Base-by-base conservation (phyloP, 35 echinoderm and acorn worm genomes). In the Diadema setosum region DNA sequence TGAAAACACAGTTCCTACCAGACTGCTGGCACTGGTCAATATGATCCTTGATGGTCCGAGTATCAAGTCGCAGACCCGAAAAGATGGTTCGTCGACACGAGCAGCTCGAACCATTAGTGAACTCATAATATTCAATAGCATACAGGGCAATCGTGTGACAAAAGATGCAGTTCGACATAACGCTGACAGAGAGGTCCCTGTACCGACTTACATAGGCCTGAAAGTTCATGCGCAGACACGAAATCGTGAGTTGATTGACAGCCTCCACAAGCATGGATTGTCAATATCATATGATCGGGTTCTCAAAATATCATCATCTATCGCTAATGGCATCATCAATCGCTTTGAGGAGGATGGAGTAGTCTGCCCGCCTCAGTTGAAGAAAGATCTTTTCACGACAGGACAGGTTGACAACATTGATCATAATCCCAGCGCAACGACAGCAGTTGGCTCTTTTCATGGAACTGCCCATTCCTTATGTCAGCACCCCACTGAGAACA, bases 351-450 rank as follows among this genome's bases (percentile, higher is more conserved):
- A 20, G n/a, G 31, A 34, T 21, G 16, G 43, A 23, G 74, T 43
- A 5, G 74, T 80, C 33, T 80, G 74, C 43, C 74, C 74, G 21
- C 5, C 40, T 40, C 17, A 80, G 15, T 40, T 80, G n/a, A 15
- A 32, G 8, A 5, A 8, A 21, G 74, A 40, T 11, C 74, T 80
- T 23, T 94, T 94, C 34, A 94, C 87, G 1, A 90, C 56, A 48
- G 80, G 76, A 16, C 86, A 78, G 83, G 87, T 94, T 17, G 92
- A 94, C 46, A 94, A 90, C 44, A 90, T 91, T 34, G 92, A 90
- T 73, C 87, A 94, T 34, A 94, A 94, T 48, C 92, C 86, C 36
- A 90, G 87, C 48, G n/a, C 92, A 18, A 90, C 44, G 57, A 94
- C 87, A 90, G 52, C 91, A 61, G 46, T 82, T 15, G 87, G 90